These are phyloP conservation scores for Hecatera dysodea DNA, from an alignment of 2,888 invertebrate genomes.

Conservation along the genomic window DNA sequence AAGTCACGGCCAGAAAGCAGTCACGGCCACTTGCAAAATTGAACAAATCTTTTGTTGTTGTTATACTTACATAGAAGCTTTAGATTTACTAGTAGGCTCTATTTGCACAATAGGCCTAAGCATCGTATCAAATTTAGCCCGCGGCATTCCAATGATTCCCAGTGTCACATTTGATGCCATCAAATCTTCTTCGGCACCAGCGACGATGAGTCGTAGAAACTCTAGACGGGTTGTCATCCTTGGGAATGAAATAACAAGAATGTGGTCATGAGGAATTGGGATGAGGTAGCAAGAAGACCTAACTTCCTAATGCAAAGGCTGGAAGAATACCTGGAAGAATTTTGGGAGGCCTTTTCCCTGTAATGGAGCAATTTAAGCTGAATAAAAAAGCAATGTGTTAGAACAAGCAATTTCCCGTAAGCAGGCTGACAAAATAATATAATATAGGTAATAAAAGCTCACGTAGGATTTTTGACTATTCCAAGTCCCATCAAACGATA, in stretches of 20 bases:
- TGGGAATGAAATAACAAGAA: conserved; percentile 19
- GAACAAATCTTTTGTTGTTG: neutral
- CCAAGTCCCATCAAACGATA: conserved; percentile 91
- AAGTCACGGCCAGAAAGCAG: neutral
- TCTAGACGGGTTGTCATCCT: conserved; percentile 82
- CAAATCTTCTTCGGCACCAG: conserved; percentile 90
- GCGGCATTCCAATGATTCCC: conserved; percentile 91
- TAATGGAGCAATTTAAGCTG: too few species aligned
- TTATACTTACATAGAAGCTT: conserved; percentile 74
- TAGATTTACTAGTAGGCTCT: conserved; percentile 73
- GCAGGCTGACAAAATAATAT: neutral
- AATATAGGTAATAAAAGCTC: conserved; percentile 57
- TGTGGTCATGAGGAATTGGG: too few species aligned
- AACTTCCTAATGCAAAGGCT: too few species aligned
- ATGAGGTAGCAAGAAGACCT: too few species aligned
- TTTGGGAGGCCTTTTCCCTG: too few species aligned
- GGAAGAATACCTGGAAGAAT: too few species aligned
- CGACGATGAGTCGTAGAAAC: conserved; percentile 89
- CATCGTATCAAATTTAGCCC: conserved; percentile 91
- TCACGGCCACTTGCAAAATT: too few species aligned
- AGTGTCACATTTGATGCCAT: conserved; percentile 83
- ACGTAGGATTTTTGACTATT: conserved; percentile 80
- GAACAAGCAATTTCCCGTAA: neutral
- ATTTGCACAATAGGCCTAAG: conserved; percentile 79
- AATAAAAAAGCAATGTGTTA: conserved; percentile 13